Evolutionary conservation across 2,113 vertebrate genomes (phyloP).

Genomic region (Albula goreensis): DNA sequence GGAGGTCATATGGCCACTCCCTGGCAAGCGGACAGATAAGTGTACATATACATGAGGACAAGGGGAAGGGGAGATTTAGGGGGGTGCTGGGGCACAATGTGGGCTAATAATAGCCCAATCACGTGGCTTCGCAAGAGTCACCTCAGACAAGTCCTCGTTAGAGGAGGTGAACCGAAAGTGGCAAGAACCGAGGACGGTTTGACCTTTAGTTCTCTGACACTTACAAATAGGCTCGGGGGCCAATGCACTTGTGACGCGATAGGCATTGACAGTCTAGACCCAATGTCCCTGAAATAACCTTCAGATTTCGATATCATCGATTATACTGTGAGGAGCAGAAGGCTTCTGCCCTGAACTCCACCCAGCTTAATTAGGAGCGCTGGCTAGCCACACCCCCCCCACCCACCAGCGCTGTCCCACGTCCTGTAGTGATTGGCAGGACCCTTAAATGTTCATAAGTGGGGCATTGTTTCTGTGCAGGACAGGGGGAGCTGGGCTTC

Average conservation of each 20-base stretch:
- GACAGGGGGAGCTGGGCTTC: not conserved
- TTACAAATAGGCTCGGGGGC: constrained; percentile 72
- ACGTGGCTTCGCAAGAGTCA: constrained; percentile 70
- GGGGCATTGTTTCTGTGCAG: constrained; percentile 24
- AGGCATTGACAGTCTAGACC: constrained; percentile 68
- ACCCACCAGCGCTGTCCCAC: constrained; percentile 34
- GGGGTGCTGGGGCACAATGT: constrained; percentile 57
- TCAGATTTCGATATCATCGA: constrained; percentile 75
- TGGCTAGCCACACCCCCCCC: not conserved
- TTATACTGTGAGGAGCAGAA: constrained; percentile 59
- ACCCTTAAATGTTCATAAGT: constrained; percentile 17
- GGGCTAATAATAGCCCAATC: constrained; percentile 75
- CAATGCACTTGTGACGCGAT: constrained; percentile 78
- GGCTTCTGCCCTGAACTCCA: constrained; percentile 58
- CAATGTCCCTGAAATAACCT: constrained; percentile 77
- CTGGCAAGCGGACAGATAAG: constrained; percentile 67
- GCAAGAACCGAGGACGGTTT: not conserved
- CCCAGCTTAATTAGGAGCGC: constrained; percentile 55
- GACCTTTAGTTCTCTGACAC: constrained; percentile 33
- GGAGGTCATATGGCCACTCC: constrained; percentile 74
- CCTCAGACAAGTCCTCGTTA: constrained; percentile 67
- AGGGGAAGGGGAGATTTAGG: constrained; percentile 44
- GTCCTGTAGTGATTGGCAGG: constrained; percentile 29
- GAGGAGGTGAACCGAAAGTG: constrained; percentile 47
- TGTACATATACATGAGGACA: constrained; percentile 56